Base-by-base conservation (phyloP, 2,888 invertebrate genomes). In the Acholoe squamosa region DNA sequence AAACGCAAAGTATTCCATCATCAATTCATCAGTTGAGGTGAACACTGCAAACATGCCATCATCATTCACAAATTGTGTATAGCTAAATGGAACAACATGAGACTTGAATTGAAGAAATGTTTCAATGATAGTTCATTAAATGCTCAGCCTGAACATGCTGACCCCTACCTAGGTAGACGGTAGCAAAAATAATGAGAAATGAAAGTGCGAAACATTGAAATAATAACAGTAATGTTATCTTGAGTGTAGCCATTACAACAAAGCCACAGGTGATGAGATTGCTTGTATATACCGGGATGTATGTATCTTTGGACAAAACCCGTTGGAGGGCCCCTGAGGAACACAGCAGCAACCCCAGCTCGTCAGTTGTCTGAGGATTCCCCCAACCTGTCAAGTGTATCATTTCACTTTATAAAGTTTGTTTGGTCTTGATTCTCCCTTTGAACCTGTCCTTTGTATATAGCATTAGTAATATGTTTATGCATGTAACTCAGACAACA, bases 341-440 rank as follows among this genome's bases (percentile, higher is more conserved):
- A 80, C 80, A 80, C 43, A 80, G 80, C 80, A 10, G 25, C 80
- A 43, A 80, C 19, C 33, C 43, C 80, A 25, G 22, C 80, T 34
- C 0, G 34, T 43, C 33, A 80, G 80, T 43, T 61, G 43, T 80
- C 80, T 80, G 80, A 61, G 52, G 54, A 86, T 86, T 86, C 86
- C 25, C 86, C 86, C 86, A 86, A 86, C 86, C 86, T 86, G 86
- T 86, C 52, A 54, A 52, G 19, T 84, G 84, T 52, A n/a, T n/a
- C 10, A 25, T 22, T 86, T 0, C 14, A 28, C 25, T 16, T 56
- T 56, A 14, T 28, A 25, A 22, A 3, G 28, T 3, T 54, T 10
- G 5, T 86, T 54, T 86, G 16, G 54, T 54, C 19, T 86, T 54
- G 54, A 28, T 54, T 86, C 86, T 86, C 86, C 86, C 86, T 54